A percentile compares a stretch with the other conserved stretches of the same genome.
phyloP scores from a whole-genome alignment of 2,113 vertebrate species.

The Nibea coibor region DNA sequence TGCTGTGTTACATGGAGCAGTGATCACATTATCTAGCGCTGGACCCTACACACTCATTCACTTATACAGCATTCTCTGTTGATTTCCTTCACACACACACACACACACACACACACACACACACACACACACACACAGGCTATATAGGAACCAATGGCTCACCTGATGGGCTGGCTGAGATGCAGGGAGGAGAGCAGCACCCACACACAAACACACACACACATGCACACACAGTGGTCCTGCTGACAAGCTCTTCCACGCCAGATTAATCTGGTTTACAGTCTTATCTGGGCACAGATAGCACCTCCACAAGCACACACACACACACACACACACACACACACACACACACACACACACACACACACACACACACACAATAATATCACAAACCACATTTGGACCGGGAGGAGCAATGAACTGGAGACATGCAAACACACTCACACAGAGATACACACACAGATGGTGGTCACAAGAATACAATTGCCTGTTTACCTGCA shows the following conservation, averaged over 20 bases:
- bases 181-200: conserved; percentile 39
- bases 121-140: conserved; percentile 77
- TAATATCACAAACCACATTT: conserved; percentile 69
- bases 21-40: conserved; percentile 98
- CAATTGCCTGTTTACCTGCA: conserved; percentile 73
- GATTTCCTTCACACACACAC: conserved; percentile 90
- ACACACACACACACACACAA: conserved; percentile 69
- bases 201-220: conserved; percentile 33
- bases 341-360: conserved; percentile 52
- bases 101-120: conserved; percentile 61
- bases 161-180: conserved; percentile 65
- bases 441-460: conserved; percentile 25
- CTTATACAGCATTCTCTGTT: conserved; percentile 94
- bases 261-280: conserved; percentile 99
- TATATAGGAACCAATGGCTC: conserved; percentile 62
- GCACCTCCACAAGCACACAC: conserved; percentile 82
- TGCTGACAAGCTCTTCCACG: conserved; percentile 98
- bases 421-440: conserved; percentile 61
- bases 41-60: conserved; percentile 98
- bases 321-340: conserved; percentile 65
- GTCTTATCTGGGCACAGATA: conserved; percentile 97
- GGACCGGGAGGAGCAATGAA: conserved; percentile 62
- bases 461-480: conserved; percentile 64
- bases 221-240: conserved; percentile 79
- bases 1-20: conserved; percentile 97